Percentiles rank a stretch among this genome's conserved stretches.
Conservation (phyloP, 2,113 vertebrate genomes). For the human (Homo sapiens) region GRCh38 chr2:136694001-136694500, state of each 20-base stretch:
- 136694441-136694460: conserved; percentile 35
- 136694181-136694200: neutral
- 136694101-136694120: neutral
- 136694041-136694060: neutral
- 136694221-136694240: conserved; percentile 22
- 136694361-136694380: neutral
- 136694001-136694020: conserved; percentile 30
- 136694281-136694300: neutral
- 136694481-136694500: neutral
- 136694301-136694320: conserved; percentile 42
- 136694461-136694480: conserved; percentile 1
- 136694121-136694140: neutral
- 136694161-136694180: conserved; percentile 6
- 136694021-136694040: neutral
- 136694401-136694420: conserved; percentile 21
- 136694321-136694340: neutral
- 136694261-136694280: conserved; percentile 59
- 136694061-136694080: neutral
- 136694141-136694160: neutral
- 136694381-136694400: conserved; percentile 15
- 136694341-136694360: neutral
- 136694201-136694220: conserved; percentile 17
- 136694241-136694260: conserved; percentile 13
- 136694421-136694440: conserved; percentile 40
- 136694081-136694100: neutral